Evolutionary conservation across 2,888 invertebrate genomes (phyloP).

Genomic region (Drosophila trichaetosa): DNA sequence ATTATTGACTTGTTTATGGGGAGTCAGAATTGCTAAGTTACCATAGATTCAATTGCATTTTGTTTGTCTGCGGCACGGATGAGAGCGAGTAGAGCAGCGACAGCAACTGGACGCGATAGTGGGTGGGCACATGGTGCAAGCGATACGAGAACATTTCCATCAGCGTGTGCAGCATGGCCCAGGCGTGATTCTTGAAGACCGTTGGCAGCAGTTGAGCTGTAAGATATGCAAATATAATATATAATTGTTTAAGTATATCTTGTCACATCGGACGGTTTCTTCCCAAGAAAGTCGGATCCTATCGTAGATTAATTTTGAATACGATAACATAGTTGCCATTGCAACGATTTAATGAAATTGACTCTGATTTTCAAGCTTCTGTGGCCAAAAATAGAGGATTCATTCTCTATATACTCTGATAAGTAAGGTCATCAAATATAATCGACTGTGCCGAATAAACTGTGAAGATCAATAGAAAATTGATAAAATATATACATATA

Average conservation of each 20-base stretch:
- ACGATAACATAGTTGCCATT: neutral
- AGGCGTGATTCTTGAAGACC: constrained; percentile 96
- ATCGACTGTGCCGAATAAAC: neutral
- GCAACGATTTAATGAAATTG: neutral
- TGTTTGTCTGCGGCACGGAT: constrained; percentile 96
- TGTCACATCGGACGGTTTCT: neutral
- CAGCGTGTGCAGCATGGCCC: constrained; percentile 97
- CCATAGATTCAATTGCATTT: constrained; percentile 96
- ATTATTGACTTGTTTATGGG: rapidly evolving
- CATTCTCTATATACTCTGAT: neutral
- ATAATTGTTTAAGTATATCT: neutral
- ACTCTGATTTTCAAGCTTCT: neutral
- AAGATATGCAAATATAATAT: neutral
- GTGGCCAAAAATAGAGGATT: neutral
- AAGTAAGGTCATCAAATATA: neutral
- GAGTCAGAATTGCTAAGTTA: constrained; percentile 82
- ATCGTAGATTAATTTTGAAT: neutral
- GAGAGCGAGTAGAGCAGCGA: constrained; percentile 96
- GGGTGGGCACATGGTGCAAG: constrained; percentile 98
- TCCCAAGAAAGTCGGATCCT: neutral
- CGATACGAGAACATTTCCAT: constrained; percentile 98
- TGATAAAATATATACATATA: neutral
- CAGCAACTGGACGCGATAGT: constrained; percentile 96
- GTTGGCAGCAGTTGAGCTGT: constrained; percentile 94
- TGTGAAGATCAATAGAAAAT: neutral